phyloP scores from a whole-genome alignment of 2,113 vertebrate genomes.

The Sigmodon hispidus region DNA sequence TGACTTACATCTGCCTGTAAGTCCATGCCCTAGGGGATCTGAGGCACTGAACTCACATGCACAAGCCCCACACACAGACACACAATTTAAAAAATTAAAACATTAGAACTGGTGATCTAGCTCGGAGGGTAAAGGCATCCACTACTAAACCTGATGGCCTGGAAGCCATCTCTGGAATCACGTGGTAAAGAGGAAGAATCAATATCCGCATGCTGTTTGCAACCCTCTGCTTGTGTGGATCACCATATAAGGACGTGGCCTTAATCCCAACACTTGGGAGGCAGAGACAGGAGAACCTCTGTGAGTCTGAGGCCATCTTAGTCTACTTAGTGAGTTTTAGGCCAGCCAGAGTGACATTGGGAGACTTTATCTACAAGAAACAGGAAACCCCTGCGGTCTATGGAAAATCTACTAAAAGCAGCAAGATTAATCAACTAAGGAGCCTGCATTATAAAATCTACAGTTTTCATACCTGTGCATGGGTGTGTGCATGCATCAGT shows the following conservation, averaged over 20 bases:
- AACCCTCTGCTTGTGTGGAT: background rate
- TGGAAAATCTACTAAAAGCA: background rate
- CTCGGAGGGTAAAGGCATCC: background rate
- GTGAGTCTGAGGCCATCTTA: background rate
- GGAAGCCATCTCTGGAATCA: background rate
- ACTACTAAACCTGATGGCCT: background rate
- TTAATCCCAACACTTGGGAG: background rate
- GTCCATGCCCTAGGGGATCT: background rate
- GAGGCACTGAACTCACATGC: background rate
- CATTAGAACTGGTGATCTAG: background rate
- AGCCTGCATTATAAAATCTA: background rate
- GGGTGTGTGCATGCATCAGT: background rate
- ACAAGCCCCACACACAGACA: background rate
- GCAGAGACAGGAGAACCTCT: background rate
- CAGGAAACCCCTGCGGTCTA: background rate
- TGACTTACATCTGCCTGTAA: background rate
- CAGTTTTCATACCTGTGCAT: background rate
- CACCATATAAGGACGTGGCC: background rate
- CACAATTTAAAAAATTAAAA: background rate
- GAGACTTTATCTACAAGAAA: background rate
- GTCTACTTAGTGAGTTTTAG: background rate
- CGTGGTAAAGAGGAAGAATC: background rate
- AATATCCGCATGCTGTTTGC: background rate
- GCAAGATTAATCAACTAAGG: background rate
- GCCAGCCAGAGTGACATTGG: background rate